These are phyloP conservation scores for Syngnathus typhle DNA, from an alignment of 2,113 vertebrate species.

Conservation along the genomic window DNA sequence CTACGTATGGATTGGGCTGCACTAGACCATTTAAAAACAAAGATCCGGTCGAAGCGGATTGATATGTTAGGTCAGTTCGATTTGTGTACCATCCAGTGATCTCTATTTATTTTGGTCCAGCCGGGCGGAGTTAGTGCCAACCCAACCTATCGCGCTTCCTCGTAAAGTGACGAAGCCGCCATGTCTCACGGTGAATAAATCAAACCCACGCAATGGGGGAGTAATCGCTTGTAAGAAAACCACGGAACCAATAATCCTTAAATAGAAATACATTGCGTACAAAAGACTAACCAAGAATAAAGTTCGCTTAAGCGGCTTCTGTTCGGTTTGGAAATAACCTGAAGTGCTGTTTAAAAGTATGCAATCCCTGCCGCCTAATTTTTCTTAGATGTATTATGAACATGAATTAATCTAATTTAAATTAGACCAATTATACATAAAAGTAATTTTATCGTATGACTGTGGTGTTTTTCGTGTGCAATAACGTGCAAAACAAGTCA, in stretches of 20 bases:
- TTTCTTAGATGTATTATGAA: too few species aligned
- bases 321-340: not conserved
- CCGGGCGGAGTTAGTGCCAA: conserved; percentile 31
- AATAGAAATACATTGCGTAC: not conserved
- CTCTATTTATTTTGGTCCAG: conserved; percentile 7
- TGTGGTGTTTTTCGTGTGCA: too few species aligned
- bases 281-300: not conserved
- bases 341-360: not conserved
- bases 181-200: conserved; percentile 6
- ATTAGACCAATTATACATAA: not conserved
- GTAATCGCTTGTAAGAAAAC: conserved; percentile 33
- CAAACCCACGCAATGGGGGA: conserved; percentile 9
- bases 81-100: not conserved
- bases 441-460: not conserved
- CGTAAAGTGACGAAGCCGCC: not conserved
- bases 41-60: conserved; percentile 63
- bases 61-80: conserved; percentile 60
- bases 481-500: not conserved
- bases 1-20: conserved; percentile 40
- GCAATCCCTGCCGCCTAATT: not conserved
- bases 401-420: not conserved
- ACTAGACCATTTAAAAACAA: conserved; percentile 77
- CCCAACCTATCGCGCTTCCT: not conserved
- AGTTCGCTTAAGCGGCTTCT: not conserved
- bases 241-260: conserved; percentile 34